Evolutionary conservation across 2,888 invertebrate species (phyloP).

Genomic region (Deroplatys truncata): DNA sequence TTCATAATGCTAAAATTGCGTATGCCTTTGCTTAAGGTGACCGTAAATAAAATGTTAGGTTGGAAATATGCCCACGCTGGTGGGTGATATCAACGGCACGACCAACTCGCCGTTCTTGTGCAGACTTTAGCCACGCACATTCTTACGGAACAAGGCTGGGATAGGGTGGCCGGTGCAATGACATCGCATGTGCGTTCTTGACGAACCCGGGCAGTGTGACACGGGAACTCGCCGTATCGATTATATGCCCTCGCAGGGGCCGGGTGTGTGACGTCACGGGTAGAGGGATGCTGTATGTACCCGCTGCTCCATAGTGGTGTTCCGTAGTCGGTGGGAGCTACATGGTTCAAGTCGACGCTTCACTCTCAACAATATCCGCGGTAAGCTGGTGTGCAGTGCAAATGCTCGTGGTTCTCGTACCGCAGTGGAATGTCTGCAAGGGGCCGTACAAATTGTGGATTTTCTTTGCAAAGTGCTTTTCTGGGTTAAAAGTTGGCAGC

Average conservation of each 20-base stretch:
- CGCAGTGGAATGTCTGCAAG: background rate
- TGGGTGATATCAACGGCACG: no score
- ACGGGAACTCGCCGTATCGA: slow-evolving; percentile 22
- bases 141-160: background rate
- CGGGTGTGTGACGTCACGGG: slow-evolving; percentile 25
- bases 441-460: background rate
- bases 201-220: background rate
- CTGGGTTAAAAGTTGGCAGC: background rate
- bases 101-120: no score
- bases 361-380: background rate
- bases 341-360: background rate
- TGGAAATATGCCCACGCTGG: no score
- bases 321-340: background rate
- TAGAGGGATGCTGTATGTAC: slow-evolving; percentile 23
- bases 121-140: no score
- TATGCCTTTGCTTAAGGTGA: no score
- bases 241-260: slow-evolving; percentile 27
- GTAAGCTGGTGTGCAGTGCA: background rate
- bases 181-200: background rate
- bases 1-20: no score
- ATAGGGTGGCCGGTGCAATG: background rate
- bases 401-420: no score
- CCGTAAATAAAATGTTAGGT: no score
- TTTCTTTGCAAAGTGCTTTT: background rate
- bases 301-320: background rate